Base-by-base conservation (phyloP, 2,113 vertebrate genomes). In the Fulmarus glacialis region DNA sequence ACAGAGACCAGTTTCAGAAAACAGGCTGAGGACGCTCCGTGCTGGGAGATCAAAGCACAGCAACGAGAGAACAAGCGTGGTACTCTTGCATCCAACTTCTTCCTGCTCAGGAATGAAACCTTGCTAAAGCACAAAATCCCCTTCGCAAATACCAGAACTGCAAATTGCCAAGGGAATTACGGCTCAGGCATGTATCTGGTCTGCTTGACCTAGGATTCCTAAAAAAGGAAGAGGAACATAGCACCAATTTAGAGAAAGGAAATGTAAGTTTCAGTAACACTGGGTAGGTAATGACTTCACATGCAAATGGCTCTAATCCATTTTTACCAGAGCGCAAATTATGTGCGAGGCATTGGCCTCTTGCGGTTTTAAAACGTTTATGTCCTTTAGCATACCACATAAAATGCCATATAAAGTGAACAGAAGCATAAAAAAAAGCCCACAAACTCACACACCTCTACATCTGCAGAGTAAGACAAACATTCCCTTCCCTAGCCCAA, bases 121-220 rank as follows among this genome's bases (percentile, higher is more conserved):
- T 42, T 59, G 11, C 30, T 77, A 23, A 74, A 47, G 23, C 26
- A 26, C 1, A 2, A 52, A 72, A 56, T 34, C 14, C 18, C 13
- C 43, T n/a, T 52, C 2, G 2, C 26, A 42, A 16, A 22, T 1
- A 80, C 26, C 9, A 75, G 14, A 87, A 36, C 36, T 73, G 10
- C 43, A 27, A 20, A 13, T 9, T 80, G 40, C 32, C 21, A 34
- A 23, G 48, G 40, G 16, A 15, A 3, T 16, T 52, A 43, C 0
- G 4, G 34, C 26, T 73, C 15, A 22, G 21, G 16, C 11, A 30
- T 0, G 1, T 6, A 29, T 21, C 20, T 43, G 6, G 17, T 68
- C 42, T 71, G 24, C 58, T 53, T 66, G 8, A 72, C 14, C 15
- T 23, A 48, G 17, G 22, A 52, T 20, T 38, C 26, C 27, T 58